Conservation (phyloP, 2,113 vertebrate genomes). For the Pseudois nayaur region DNA sequence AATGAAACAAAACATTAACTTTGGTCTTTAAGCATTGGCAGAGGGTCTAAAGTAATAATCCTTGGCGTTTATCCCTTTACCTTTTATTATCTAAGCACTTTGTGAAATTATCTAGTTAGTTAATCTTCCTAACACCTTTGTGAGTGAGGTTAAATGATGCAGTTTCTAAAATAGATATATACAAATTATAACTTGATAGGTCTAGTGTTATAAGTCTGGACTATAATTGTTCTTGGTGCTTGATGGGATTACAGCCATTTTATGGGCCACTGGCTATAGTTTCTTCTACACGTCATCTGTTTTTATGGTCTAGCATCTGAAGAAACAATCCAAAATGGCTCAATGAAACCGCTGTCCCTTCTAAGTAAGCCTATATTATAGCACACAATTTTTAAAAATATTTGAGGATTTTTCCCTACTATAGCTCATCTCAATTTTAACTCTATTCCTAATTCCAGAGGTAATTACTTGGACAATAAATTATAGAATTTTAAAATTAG, state of each 20-base stretch:
- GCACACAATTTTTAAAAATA: neutral
- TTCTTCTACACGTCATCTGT: conserved; percentile 36
- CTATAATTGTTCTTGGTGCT: conserved; percentile 60
- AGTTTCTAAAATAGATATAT: conserved; percentile 72
- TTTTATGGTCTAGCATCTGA: conserved; percentile 51
- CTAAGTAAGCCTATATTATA: neutral
- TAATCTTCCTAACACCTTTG: conserved; percentile 64
- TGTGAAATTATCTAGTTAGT: conserved; percentile 73
- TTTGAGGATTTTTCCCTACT: neutral
- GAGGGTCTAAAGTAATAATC: conserved; percentile 71
- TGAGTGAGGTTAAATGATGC: conserved; percentile 70
- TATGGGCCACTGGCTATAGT: conserved; percentile 50
- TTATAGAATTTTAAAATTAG: neutral
- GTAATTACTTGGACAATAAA: neutral
- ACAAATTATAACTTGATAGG: conserved; percentile 69
- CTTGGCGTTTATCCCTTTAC: conserved; percentile 68
- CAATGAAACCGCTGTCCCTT: neutral
- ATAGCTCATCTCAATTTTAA: neutral
- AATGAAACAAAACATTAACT: conserved; percentile 76
- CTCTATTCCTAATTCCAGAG: neutral
- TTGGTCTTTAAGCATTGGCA: conserved; percentile 65
- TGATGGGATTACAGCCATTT: conserved; percentile 55
- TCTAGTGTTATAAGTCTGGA: conserved; percentile 42
- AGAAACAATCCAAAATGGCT: conserved; percentile 16
- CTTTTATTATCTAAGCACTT: conserved; percentile 72